Evolutionary conservation across 2,888 invertebrate species (phyloP), one percentile per base, ranked within the genome.

Genomic region (Bhutanitis thaidina): DNA sequence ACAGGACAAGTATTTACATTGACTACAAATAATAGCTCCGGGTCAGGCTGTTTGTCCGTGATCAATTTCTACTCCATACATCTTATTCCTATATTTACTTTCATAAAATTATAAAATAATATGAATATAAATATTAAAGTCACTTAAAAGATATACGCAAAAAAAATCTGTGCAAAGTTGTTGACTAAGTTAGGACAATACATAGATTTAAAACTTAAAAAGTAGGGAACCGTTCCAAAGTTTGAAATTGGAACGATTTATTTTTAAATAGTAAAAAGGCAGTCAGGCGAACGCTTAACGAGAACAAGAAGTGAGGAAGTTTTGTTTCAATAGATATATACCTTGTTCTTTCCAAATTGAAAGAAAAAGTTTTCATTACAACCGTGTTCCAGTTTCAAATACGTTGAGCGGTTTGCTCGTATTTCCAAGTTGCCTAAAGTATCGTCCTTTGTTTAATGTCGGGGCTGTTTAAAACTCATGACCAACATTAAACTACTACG

Each of bases 321-420:
- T 49, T 27, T 27, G 27, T 36, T 37, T 47, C 32, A 43, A 43
- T 41, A 41, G 43, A 43, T 34, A 20, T n/a, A 43, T 34, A 20
- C 12, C 16, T 45, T 41, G 14, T 59, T 54, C 53, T 54, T 47
- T 49, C 46, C 55, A 53, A 64, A 58, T 52, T 50, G 43, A 54
- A 57, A 62, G 67, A 69, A 77, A 71, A 43, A 35, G 15, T 43
- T 43, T 43, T 16, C 30, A 69, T 75, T 61, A 65, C 67, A 68
- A 73, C 25, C 8, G 1, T 7, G 29, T 46, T 15, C 37, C 20
- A 47, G 20, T 34, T 39, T 40, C 27, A 15, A 9, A 20, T 25
- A 14, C 41, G n/a, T 12, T 9, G 25, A 34, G 13, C 34, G 32
- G 25, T 12, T 35, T n/a, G 12, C 4, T 30, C n/a, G 20, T 10